Conservation (phyloP, 1,140 invertebrate genomes). For the Triops cancriformis region DNA sequence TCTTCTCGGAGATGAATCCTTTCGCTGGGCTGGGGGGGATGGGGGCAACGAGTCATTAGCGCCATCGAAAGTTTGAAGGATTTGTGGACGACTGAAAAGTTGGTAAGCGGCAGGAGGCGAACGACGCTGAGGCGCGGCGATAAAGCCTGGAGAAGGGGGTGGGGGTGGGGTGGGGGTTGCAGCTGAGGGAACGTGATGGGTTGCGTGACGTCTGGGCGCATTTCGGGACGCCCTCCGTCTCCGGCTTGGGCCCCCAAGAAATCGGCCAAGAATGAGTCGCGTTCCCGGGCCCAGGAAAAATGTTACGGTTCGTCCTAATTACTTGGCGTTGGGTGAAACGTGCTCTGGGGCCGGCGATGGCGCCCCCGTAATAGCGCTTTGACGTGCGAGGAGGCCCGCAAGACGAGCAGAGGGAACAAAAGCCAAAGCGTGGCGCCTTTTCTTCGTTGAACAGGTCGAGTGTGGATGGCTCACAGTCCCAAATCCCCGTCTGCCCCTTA, state of each 20-base stretch:
- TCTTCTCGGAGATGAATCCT: not conserved
- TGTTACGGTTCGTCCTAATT: not conserved
- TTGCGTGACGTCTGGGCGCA: constrained; percentile 8
- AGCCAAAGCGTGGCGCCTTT: too few species aligned
- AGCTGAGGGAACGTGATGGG: not conserved
- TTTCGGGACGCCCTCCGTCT: not conserved
- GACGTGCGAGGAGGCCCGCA: not conserved
- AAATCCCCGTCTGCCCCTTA: too few species aligned
- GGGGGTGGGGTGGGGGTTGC: not conserved
- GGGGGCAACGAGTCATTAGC: too few species aligned
- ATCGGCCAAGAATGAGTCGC: too few species aligned
- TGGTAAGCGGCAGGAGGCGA: not conserved
- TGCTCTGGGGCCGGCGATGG: not conserved
- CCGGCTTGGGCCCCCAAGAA: too few species aligned
- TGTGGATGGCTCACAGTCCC: too few species aligned
- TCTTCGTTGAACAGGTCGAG: too few species aligned
- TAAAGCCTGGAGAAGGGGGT: not conserved
- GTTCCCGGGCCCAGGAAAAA: not conserved
- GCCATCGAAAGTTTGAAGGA: too few species aligned
- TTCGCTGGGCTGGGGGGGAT: too few species aligned
- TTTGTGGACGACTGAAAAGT: not conserved
- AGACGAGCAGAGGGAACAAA: too few species aligned
- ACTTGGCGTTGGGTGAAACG: not conserved
- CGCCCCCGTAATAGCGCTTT: not conserved
- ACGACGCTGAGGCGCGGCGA: not conserved